Conservation (phyloP, 23 tunicate species). For the Halocynthia aurantium region DNA sequence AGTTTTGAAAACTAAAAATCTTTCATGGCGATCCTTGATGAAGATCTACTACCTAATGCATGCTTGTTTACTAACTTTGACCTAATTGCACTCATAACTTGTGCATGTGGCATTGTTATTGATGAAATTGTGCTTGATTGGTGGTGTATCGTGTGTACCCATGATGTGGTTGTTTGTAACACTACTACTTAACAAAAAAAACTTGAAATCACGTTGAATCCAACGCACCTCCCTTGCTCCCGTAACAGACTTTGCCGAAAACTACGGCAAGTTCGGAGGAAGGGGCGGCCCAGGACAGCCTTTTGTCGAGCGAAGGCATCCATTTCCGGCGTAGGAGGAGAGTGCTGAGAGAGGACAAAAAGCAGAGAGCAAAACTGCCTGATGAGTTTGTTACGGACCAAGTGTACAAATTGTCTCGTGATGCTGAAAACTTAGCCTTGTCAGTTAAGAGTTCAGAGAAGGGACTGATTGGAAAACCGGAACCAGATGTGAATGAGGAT, state of each 20-base stretch:
- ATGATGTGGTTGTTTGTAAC: constrained; percentile 14
- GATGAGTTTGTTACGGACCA: not conserved
- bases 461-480: too few species aligned
- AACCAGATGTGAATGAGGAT: constrained; percentile 9
- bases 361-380: not conserved
- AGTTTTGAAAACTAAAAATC: too few species aligned
- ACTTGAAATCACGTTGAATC: too few species aligned
- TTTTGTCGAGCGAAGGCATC: too few species aligned
- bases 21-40: too few species aligned
- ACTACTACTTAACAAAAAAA: not conserved
- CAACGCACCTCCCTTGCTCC: constrained; percentile 11
- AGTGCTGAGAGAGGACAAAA: too few species aligned
- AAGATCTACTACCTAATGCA: too few species aligned
- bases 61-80: too few species aligned
- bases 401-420: not conserved
- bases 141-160: constrained; percentile 5
- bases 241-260: constrained; percentile 17
- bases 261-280: constrained; percentile 1
- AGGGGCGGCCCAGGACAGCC: not conserved
- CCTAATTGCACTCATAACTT: not conserved
- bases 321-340: too few species aligned
- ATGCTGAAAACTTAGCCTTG: not conserved
- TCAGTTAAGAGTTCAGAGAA: too few species aligned
- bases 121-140: not conserved
- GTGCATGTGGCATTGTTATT: not conserved